phyloP scores from a whole-genome alignment of 2,888 invertebrate genomes.

The Philereme vetulata region DNA sequence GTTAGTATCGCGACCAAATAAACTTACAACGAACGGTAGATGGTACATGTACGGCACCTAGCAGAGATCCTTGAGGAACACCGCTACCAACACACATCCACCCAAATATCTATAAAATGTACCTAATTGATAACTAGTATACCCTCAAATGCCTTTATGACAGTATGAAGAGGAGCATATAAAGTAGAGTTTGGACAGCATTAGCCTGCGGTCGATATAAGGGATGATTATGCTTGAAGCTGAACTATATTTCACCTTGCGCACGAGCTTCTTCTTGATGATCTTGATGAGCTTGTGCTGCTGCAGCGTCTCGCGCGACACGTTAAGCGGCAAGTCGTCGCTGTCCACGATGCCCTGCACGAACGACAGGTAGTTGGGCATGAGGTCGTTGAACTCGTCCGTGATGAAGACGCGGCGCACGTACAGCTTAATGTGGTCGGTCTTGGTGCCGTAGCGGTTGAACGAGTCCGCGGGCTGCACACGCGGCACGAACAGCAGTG shows the following conservation, averaged over 20 bases:
- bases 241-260: slow-evolving; percentile 83
- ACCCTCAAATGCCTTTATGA: too few species aligned
- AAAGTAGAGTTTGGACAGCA: too few species aligned
- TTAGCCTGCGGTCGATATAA: too few species aligned
- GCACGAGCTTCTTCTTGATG: slow-evolving; percentile 98
- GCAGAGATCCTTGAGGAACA: too few species aligned
- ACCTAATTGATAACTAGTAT: too few species aligned
- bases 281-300: slow-evolving; percentile 99
- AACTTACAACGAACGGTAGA: too few species aligned
- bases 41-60: too few species aligned
- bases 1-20: too few species aligned
- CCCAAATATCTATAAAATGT: too few species aligned
- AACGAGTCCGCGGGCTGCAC: slow-evolving; percentile 96
- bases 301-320: slow-evolving; percentile 98
- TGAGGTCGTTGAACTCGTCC: slow-evolving; percentile 99
- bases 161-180: too few species aligned
- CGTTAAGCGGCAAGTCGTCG: slow-evolving; percentile 99
- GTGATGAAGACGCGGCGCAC: slow-evolving; percentile 99
- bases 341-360: slow-evolving; percentile 98
- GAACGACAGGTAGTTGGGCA: slow-evolving; percentile 98
- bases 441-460: slow-evolving; percentile 97
- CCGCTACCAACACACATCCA: too few species aligned
- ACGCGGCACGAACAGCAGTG: slow-evolving; percentile 96
- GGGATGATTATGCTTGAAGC: not conserved
- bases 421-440: slow-evolving; percentile 98